Percentiles rank a stretch among this genome's conserved stretches.
phyloP scores from a whole-genome alignment of 2,797 vertebrate species.

The Bradypodion pumilum region DNA sequence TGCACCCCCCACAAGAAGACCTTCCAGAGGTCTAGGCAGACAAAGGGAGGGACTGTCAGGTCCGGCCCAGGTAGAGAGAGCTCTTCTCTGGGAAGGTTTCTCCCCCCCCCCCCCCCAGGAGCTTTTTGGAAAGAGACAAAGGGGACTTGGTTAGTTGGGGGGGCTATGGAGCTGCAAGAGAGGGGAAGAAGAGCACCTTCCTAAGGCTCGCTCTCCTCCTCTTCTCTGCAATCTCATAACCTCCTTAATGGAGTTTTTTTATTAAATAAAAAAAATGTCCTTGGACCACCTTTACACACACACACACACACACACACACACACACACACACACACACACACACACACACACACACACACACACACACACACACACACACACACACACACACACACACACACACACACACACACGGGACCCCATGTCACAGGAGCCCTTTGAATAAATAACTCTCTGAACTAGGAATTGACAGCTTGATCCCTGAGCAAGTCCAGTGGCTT shows the following conservation, averaged over 20 bases:
- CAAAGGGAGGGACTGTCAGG: slow-evolving; percentile 2
- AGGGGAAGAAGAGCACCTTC: not conserved
- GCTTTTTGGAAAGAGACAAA: not conserved
- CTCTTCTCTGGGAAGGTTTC: not conserved
- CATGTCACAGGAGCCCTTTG: not conserved
- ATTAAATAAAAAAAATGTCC: not conserved
- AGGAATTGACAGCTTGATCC: not conserved
- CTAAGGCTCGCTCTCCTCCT: not conserved
- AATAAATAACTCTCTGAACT: slow-evolving; percentile 17
- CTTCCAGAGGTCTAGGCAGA: no score
- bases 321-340: no score
- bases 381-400: no score
- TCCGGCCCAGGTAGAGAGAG: not conserved
- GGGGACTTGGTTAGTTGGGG: slow-evolving; percentile 5
- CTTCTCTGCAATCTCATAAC: not conserved
- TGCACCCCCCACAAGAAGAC: no score
- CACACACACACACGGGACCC: no score
- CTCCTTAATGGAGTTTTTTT: not conserved
- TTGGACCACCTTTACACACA: not conserved
- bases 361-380: no score
- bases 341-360: no score
- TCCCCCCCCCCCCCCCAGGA: not conserved
- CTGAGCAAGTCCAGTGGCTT: not conserved
- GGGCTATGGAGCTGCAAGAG: not conserved
- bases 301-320: no score